phyloP scores from a whole-genome alignment of 2,113 vertebrate species.

The Zosterops lateralis region DNA sequence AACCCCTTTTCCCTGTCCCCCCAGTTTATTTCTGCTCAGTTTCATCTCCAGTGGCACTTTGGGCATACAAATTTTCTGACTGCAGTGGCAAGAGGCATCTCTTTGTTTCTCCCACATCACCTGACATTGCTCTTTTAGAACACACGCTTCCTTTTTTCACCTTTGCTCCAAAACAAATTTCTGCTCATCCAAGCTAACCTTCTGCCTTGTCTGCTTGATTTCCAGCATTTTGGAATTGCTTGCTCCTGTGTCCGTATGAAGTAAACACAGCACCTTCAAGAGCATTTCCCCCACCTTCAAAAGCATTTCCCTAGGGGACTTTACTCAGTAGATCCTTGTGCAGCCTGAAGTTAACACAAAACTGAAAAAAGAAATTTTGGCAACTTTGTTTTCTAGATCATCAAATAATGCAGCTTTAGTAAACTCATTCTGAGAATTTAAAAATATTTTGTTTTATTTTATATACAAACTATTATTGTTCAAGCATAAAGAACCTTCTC shows the following conservation, averaged over 20 bases:
- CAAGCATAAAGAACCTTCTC: fast-evolving
- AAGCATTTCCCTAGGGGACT: not conserved
- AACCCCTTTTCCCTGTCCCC: fast-evolving
- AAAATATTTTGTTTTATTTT: not conserved
- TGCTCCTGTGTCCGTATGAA: not conserved
- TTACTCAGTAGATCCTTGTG: not conserved
- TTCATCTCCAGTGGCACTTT: not conserved
- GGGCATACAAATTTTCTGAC: not conserved
- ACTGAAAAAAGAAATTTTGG: not conserved
- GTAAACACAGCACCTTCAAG: not conserved
- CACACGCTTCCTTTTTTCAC: not conserved
- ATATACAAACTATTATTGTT: not conserved
- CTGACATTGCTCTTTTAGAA: not conserved
- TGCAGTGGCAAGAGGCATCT: not conserved
- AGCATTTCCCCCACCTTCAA: not conserved
- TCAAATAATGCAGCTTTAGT: not conserved
- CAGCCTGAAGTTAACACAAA: not conserved
- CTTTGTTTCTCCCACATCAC: not conserved
- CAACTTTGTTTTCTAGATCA: not conserved
- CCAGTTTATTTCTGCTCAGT: not conserved
- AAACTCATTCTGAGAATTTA: not conserved
- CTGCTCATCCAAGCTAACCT: not conserved
- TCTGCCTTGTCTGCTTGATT: not conserved
- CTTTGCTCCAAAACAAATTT: not conserved
- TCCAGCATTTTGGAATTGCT: not conserved